Base-by-base conservation (phyloP, 2,888 invertebrate genomes). In the Patella depressa region DNA sequence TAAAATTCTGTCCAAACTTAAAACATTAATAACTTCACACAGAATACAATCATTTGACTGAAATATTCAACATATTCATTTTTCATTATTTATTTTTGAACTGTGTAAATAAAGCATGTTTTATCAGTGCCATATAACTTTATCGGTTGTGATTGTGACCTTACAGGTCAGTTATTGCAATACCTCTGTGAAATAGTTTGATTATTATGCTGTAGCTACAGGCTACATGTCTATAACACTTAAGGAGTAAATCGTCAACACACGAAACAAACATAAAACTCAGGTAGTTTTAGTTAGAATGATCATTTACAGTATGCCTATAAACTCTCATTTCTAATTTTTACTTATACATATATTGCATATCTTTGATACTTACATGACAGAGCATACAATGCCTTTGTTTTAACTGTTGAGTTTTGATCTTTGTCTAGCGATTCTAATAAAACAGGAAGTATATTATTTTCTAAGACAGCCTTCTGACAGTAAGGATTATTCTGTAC, bases 401-500 rank as follows among this genome's bases (percentile, higher is more conserved):
- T 92, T 74, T 94, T 93, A 0, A 95, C 94, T 0, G 91, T 89
- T 19, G 92, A 91, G 3, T 93, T 93, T 0, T 91, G 89, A 88
- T 95, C 95, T 14, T 91, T 92, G 84, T 94, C 93, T 15, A 95
- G 91, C 77, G 95, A 90, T 7, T 91, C 90, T 17, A 96, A 88
- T 19, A 97, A 90, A 12, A 93, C 92, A 0, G 94, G 94, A 71
- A 97, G 91, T 12, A 95, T 92, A 0, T 94, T 94, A 72, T 93
- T 93, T 80, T 95, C 94, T 7, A 96, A 84, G 2, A 89, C 80
- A n/a, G 95, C 94, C 53, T 94, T 91, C 90, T 98, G 97, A 85
- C 96, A 96, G 89, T 94, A 95, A 0, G 95, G 94, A 92, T 97
- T 97, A 92, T 97, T 97, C 92, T 98, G 97, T 57, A 95, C 94